These are phyloP conservation scores for Corythaeola cristata DNA, from an alignment of 2,113 vertebrate species.

Conservation along the genomic window DNA sequence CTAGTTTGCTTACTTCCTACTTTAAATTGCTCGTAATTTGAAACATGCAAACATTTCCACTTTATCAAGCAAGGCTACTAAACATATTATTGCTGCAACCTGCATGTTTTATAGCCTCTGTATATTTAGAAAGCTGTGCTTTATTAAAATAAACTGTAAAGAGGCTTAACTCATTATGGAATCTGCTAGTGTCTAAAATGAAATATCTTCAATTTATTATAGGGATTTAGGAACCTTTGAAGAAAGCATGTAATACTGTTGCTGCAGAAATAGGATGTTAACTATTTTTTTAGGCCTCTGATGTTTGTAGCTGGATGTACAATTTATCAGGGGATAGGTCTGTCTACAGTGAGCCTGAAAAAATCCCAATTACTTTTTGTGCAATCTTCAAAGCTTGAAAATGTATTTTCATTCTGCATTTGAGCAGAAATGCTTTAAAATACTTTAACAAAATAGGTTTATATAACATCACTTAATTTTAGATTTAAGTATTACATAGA, in stretches of 20 bases:
- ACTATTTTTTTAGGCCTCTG: background rate
- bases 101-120: constrained; percentile 79
- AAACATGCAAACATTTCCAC: constrained; percentile 84
- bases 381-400: background rate
- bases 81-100: constrained; percentile 81
- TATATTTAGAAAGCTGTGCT: constrained; percentile 75
- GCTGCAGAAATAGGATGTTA: background rate
- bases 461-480: background rate
- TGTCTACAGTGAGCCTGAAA: background rate
- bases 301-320: background rate
- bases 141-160: constrained; percentile 85
- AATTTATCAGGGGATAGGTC: background rate
- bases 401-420: background rate
- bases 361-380: background rate
- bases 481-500: background rate
- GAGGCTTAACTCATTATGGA: constrained; percentile 78
- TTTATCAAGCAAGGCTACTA: constrained; percentile 81
- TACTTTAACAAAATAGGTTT: background rate
- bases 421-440: background rate
- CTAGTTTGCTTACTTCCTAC: constrained; percentile 79
- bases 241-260: background rate
- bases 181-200: constrained; percentile 72
- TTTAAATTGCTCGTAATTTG: constrained; percentile 83
- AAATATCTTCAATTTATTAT: constrained; percentile 77
- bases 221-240: constrained; percentile 21